A percentile compares a stretch with the other conserved stretches of the same genome.
Conservation (phyloP, 2,888 invertebrate species). For the Pterostichus niger region DNA sequence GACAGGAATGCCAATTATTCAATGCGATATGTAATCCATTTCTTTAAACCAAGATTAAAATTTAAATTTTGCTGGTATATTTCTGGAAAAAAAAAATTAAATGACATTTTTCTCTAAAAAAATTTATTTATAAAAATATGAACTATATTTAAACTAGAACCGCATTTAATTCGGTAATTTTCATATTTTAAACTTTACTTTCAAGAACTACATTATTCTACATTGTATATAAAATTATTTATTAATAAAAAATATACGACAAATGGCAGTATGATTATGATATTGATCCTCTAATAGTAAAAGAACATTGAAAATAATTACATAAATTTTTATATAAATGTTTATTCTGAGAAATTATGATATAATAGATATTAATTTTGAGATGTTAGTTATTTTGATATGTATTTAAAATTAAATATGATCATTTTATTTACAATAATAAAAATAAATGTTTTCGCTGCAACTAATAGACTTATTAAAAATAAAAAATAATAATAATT, state of each 20-base stretch:
- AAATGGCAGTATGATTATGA: constrained; percentile 33
- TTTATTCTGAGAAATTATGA: not conserved
- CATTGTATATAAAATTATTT: constrained; percentile 30
- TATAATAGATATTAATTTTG: constrained; percentile 5
- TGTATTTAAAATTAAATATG: constrained; percentile 22
- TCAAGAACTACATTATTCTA: constrained; percentile 23
- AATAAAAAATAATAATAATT: constrained; percentile 11
- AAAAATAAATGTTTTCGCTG: constrained; percentile 5
- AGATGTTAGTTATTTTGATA: constrained; percentile 26
- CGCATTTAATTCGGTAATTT: not conserved
- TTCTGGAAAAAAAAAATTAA: no score
- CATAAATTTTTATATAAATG: constrained; percentile 1
- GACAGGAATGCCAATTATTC: no score
- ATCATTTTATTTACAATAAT: constrained; percentile 27
- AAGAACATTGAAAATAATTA: constrained; percentile 19
- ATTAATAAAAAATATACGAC: constrained; percentile 13
- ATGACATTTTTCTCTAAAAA: not conserved
- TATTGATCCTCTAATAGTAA: constrained; percentile 5
- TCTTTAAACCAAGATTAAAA: no score
- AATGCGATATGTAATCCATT: no score
- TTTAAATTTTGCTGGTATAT: not conserved
- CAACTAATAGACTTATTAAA: constrained; percentile 13
- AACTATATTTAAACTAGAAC: constrained; percentile 20
- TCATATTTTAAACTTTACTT: constrained; percentile 1
- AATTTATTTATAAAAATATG: constrained; percentile 33